Percentiles rank a stretch among this genome's conserved stretches.
Conservation (phyloP, 2,113 vertebrate genomes). For the rat (Rattus norvegicus) region DNA sequence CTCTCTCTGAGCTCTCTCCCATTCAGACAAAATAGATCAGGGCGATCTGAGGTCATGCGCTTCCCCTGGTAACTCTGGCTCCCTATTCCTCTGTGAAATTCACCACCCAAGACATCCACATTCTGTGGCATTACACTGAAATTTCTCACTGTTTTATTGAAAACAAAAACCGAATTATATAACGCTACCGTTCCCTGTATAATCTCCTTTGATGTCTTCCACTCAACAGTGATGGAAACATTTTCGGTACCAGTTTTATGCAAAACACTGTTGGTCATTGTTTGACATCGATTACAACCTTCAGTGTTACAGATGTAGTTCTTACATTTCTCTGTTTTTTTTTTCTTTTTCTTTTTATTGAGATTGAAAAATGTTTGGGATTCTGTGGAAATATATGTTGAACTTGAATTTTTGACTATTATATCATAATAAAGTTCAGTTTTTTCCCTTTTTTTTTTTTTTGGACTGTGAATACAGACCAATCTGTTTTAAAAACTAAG, state of each 20-base stretch:
- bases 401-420: constrained; percentile 24
- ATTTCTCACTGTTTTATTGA: constrained; percentile 59
- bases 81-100: neutral
- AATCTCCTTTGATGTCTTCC: constrained; percentile 53
- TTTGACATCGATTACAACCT: constrained; percentile 19
- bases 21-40: neutral
- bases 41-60: neutral
- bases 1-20: neutral
- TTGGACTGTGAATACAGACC: neutral
- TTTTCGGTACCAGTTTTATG: constrained; percentile 61
- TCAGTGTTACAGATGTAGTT: neutral
- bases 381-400: constrained; percentile 24
- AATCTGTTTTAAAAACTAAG: neutral
- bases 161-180: constrained; percentile 67
- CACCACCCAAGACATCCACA: neutral
- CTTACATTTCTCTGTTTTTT: constrained; percentile 17
- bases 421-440: neutral
- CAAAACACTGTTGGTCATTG: neutral
- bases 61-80: neutral
- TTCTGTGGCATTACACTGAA: constrained; percentile 51
- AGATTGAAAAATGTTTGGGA: constrained; percentile 46
- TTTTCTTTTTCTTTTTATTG: neutral
- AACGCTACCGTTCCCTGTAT: constrained; percentile 49
- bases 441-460: neutral
- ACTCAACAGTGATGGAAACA: constrained; percentile 6